Conservation (phyloP, 2,888 invertebrate species). For the Myathropa florea region DNA sequence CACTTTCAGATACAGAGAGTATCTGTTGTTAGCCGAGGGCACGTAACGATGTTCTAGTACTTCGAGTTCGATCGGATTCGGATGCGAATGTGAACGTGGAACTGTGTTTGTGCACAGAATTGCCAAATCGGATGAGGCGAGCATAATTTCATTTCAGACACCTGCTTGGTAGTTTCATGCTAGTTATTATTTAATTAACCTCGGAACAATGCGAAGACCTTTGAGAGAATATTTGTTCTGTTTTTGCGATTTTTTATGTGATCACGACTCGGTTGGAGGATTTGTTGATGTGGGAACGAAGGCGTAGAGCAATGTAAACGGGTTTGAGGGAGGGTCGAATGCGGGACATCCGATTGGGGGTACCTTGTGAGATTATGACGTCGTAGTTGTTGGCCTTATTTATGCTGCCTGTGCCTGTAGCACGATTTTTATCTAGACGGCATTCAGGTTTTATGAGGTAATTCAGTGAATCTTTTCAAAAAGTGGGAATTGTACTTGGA, state of each 20-base stretch:
- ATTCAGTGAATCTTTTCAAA: too few relatives aligned
- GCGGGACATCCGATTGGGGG: neutral
- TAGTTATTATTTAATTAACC: conserved; percentile 2
- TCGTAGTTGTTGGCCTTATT: too few relatives aligned
- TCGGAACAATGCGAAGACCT: conserved; percentile 17
- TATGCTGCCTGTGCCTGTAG: too few relatives aligned
- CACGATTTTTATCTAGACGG: too few relatives aligned
- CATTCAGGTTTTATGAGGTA: too few relatives aligned
- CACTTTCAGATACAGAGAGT: neutral
- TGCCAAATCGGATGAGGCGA: conserved; percentile 17
- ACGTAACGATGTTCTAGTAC: conserved; percentile 32
- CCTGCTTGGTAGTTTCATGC: neutral
- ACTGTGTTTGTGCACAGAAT: neutral
- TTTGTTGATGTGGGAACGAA: neutral
- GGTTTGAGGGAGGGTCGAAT: neutral
- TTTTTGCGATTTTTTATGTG: conserved; percentile 1
- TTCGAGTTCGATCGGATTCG: neutral
- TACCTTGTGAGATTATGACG: too few relatives aligned
- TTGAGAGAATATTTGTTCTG: neutral
- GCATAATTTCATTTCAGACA: conserved; percentile 15
- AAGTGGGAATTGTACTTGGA: too few relatives aligned
- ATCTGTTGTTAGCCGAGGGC: conserved; percentile 16
- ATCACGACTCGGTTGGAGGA: conserved; percentile 16
- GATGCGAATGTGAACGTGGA: neutral
- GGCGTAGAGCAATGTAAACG: conserved; percentile 1